A percentile compares a stretch with the other conserved stretches of the same genome.
These are phyloP conservation scores for Nasonia longicornis DNA, from an alignment of 1,140 invertebrate species.

Conservation along the genomic window DNA sequence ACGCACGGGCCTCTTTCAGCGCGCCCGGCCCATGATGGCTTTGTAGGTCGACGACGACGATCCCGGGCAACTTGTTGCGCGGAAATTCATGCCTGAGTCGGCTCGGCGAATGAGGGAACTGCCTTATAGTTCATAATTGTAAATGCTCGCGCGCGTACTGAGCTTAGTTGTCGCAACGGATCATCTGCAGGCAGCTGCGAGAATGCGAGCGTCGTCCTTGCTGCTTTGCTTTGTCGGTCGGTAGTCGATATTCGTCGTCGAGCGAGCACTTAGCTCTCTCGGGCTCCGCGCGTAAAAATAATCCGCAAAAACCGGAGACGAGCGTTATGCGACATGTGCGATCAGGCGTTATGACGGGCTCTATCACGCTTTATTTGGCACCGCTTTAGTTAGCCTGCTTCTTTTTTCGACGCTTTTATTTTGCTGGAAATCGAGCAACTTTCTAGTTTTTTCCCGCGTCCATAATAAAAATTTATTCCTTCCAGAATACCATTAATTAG, in stretches of 20 bases:
- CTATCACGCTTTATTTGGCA: constrained; percentile 36
- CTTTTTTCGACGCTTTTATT: not conserved
- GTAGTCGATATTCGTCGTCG: not conserved
- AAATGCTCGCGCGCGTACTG: constrained; percentile 41
- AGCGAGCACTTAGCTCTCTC: not conserved
- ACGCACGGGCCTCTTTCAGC: not conserved
- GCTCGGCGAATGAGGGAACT: constrained; percentile 19
- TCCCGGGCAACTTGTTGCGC: constrained; percentile 63
- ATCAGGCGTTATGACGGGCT: constrained; percentile 24
- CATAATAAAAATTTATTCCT: constrained; percentile 40
- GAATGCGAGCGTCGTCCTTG: constrained; percentile 39
- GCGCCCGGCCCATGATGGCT: not conserved
- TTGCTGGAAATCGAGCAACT: not conserved
- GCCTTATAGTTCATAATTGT: constrained; percentile 48
- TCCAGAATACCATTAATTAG: constrained; percentile 45
- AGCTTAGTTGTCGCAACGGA: constrained; percentile 55
- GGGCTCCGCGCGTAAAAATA: constrained; percentile 33
- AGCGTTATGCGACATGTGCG: constrained; percentile 33
- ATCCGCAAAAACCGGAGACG: constrained; percentile 23
- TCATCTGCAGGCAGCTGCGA: constrained; percentile 57
- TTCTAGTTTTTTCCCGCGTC: not conserved
- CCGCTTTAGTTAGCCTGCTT: not conserved
- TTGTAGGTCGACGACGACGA: constrained; percentile 20
- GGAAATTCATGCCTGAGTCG: constrained; percentile 62
- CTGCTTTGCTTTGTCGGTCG: constrained; percentile 42